Base-by-base conservation (phyloP, 2,797 vertebrate genomes). In the Nasua narica region DNA sequence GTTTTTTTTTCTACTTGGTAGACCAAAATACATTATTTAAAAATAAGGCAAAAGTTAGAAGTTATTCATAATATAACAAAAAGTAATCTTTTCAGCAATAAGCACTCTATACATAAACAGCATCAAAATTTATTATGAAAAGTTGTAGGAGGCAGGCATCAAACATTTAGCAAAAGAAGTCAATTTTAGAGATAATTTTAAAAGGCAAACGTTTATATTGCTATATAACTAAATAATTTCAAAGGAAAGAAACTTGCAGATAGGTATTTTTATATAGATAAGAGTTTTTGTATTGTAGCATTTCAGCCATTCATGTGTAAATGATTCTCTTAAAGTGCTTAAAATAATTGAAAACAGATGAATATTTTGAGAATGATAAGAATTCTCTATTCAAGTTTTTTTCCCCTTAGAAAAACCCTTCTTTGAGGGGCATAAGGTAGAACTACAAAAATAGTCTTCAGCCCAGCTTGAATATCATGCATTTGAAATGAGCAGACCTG, bases 321-420 rank as follows among this genome's bases (percentile, higher is more conserved):
- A 94, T 88, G 23, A 92, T 72, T 60, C 56, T 74, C 43, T 85
- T 77, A 81, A 87, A 90, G 5, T 93, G 15, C 27, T 94, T 91
- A 92, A 96, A 96, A 95, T 95, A 76, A 88, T 93, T 96, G 43
- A 95, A 96, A 96, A 91, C 32, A 85, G 60, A 95, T 93, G 58
- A 88, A 40, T 92, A 94, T 62, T 94, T 94, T 85, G 14, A 67
- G 50, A 21, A 82, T 91, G 72, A 81, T 87, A 88, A 88, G 52
- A 48, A 13, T 93, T 95, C 5, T 81, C 50, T 92, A 67, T 88
- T 91, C 54, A 85, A 13, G 0, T 32, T 88, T 89, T 58, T 9
- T 16, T 29, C 7, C 43, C 43, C 21, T 82, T 81, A 58, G 58
- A 58, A 72, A 76, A 43, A 25, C 10, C 15, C 90, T 69, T 82